phyloP scores from a whole-genome alignment of 2,113 vertebrate genomes.

The Melanerpes formicivorus region DNA sequence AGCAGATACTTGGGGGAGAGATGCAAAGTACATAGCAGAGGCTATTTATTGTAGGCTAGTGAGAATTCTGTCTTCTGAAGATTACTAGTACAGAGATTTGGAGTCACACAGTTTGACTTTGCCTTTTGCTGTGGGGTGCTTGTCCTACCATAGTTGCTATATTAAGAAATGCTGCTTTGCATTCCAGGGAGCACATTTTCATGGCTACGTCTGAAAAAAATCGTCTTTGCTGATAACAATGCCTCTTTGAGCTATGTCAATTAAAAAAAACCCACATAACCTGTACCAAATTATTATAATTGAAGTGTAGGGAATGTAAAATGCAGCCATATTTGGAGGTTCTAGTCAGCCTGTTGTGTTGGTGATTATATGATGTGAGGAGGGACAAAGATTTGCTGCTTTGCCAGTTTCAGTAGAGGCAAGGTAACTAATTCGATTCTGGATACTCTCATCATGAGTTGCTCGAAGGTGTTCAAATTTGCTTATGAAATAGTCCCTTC shows the following conservation, averaged over 20 bases:
- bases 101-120: neutral
- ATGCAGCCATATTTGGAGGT: constrained; percentile 6
- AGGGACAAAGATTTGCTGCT: constrained; percentile 7
- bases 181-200: constrained; percentile 9
- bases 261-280: neutral
- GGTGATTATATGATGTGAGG: neutral
- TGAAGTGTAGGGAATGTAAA: neutral
- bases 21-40: neutral
- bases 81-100: neutral
- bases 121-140: neutral
- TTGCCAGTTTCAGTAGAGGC: constrained; percentile 48
- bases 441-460: constrained; percentile 54
- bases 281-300: neutral
- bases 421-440: constrained; percentile 47
- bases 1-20: neutral
- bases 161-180: neutral
- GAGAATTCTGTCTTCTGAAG: neutral
- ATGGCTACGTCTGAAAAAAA: neutral
- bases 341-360: neutral
- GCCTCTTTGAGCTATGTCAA: neutral
- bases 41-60: neutral
- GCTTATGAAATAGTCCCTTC: constrained; percentile 59
- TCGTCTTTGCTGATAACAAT: neutral
- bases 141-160: neutral
- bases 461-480: constrained; percentile 58